Evolutionary conservation across 1,140 invertebrate genomes (phyloP), one percentile per base, ranked within the genome.

Genomic region (Drosophila kohkoa): DNA sequence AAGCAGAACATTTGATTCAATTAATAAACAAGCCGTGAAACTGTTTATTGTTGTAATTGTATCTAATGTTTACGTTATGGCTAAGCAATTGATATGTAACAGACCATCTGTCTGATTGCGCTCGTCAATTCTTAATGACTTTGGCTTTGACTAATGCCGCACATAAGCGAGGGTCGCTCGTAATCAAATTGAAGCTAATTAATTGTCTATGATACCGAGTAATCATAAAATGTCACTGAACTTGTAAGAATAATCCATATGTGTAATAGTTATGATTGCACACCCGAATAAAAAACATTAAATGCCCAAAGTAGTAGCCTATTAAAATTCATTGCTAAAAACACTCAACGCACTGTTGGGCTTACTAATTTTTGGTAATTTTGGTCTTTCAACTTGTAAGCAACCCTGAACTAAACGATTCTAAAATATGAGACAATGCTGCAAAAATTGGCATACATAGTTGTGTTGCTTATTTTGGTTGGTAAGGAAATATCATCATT

Each of bases 1-100:
- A 54, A 60, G 25, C 69, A 78, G 78, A 82, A 82, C 81, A 54
- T 75, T 76, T 73, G 54, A 25, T 30, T 38, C 60, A 65, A 76
- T 30, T 28, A 48, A 13, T 10, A 35, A 41, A 67, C 57, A 63
- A 71, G 58, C 25, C 35, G 4, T 46, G 13, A 28, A 25, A 10
- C 20, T 35, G 46, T 57, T 67, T 48, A 58, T 67, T 54, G 30
- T 58, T 66, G 76, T 54, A 80, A 77, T 64, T 38, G 51, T 58
- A 80, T 45, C 38, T 48, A 38, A n/a, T 76, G 63, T 72, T 79
- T 64, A 67, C 71, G 38, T 15, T 58, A 70, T 49, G 66, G 66
- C 41, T 41, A 51, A 54, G 60, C 51, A 77, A 77, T 73, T 83
- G 45, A 71, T 76, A 83, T 68, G 62, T 67, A 60, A 71, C 76